These are phyloP conservation scores for Piscicola geometra DNA, from an alignment of 2,888 invertebrate species.

Conservation along the genomic window DNA sequence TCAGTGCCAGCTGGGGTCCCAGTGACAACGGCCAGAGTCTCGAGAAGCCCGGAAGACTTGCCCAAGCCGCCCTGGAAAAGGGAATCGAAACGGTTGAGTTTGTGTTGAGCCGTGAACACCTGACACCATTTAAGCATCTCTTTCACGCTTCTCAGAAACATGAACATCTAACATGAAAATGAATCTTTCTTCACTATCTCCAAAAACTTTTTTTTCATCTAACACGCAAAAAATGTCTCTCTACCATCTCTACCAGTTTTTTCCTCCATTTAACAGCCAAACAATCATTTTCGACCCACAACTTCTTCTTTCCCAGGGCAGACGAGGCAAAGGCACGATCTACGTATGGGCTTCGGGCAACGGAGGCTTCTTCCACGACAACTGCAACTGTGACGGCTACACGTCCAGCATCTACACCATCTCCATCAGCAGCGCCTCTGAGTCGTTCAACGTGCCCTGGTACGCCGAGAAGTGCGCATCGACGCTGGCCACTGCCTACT, in stretches of 20 bases:
- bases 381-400: conserved; percentile 89
- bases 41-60: conserved; percentile 79
- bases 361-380: conserved; percentile 75
- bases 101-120: no score
- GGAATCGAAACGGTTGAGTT: conserved; percentile 67
- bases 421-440: conserved; percentile 79
- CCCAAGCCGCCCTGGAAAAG: conserved; percentile 69
- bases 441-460: conserved; percentile 70
- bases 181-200: no score
- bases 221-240: no score
- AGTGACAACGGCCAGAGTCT: conserved; percentile 82
- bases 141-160: no score
- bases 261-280: no score
- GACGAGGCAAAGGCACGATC: conserved; percentile 75
- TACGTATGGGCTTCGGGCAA: conserved; percentile 92
- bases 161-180: no score
- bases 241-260: no score
- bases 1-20: conserved; percentile 90
- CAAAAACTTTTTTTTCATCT: no score
- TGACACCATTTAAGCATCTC: no score
- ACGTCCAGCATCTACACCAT: conserved; percentile 75
- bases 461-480: conserved; percentile 86
- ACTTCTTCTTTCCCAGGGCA: conserved; percentile 56
- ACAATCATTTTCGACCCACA: no score
- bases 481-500: conserved; percentile 80